Percentiles rank a stretch among this genome's conserved stretches.
Conservation (phyloP, 2,888 invertebrate genomes). For the Eristalis tenax region DNA sequence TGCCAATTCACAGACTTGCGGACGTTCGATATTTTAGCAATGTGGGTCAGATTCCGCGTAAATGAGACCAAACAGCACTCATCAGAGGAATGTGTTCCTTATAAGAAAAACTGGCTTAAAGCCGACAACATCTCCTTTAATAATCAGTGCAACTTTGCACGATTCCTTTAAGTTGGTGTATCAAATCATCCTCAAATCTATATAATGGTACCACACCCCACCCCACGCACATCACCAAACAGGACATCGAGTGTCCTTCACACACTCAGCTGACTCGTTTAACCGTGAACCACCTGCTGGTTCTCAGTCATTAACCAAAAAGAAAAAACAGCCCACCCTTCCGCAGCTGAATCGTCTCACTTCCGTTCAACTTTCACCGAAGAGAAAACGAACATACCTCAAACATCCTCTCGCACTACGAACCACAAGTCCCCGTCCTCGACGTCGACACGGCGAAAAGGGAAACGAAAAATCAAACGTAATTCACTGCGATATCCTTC, state of each 20-base stretch:
- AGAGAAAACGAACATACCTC: not conserved
- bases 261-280: slow-evolving; percentile 2
- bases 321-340: not conserved
- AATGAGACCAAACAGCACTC: too few relatives aligned
- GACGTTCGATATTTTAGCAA: too few relatives aligned
- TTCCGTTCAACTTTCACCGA: not conserved
- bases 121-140: too few relatives aligned
- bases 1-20: too few relatives aligned
- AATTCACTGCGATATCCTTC: slow-evolving; percentile 15
- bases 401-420: not conserved
- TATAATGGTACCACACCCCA: not conserved
- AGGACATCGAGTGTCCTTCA: not conserved
- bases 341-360: not conserved
- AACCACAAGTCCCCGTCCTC: not conserved
- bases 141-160: too few relatives aligned
- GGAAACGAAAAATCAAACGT: slow-evolving; percentile 13
- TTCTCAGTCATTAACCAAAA: slow-evolving; percentile 30
- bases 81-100: too few relatives aligned
- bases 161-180: not conserved
- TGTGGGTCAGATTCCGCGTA: too few relatives aligned
- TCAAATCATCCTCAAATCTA: not conserved
- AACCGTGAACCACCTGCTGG: slow-evolving; percentile 23
- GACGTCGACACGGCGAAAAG: not conserved
- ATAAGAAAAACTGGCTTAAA: too few relatives aligned
- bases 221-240: not conserved